Percentiles rank a stretch among this genome's conserved stretches.
phyloP scores from a whole-genome alignment of 1,140 invertebrate genomes.

The Lepidostoma basale region DNA sequence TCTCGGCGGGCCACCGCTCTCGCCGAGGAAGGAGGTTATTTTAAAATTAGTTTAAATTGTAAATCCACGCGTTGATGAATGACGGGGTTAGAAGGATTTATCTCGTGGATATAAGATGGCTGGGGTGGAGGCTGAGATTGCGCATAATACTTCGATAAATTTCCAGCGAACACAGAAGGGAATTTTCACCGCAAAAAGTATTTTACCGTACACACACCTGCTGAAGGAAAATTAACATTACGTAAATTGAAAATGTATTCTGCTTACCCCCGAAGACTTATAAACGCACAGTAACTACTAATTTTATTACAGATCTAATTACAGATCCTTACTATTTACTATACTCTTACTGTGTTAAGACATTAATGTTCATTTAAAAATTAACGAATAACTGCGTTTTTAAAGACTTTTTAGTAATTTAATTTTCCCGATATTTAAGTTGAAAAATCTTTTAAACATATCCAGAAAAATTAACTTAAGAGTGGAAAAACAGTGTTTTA shows the following conservation, averaged over 20 bases:
- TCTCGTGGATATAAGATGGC: slow-evolving; percentile 14
- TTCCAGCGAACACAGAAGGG: slow-evolving; percentile 19
- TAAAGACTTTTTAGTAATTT: no score
- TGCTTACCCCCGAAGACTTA: neutral
- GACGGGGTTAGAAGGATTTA: slow-evolving; percentile 38
- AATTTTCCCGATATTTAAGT: no score
- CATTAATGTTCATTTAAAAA: no score
- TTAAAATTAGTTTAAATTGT: slow-evolving; percentile 25
- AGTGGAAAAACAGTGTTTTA: no score
- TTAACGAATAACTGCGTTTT: no score
- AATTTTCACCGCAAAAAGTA: slow-evolving; percentile 41
- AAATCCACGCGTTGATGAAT: slow-evolving; percentile 27
- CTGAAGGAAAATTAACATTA: slow-evolving; percentile 27
- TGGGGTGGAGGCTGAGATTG: slow-evolving; percentile 40
- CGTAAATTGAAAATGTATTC: slow-evolving; percentile 26
- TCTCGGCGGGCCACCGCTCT: neutral
- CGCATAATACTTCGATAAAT: slow-evolving; percentile 47
- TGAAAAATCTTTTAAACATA: no score
- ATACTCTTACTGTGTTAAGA: no score
- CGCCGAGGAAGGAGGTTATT: slow-evolving; percentile 8
- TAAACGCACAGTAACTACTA: no score
- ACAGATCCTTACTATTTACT: no score
- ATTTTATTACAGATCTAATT: no score
- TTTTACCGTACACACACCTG: slow-evolving; percentile 32
- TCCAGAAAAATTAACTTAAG: no score